These are phyloP conservation scores for Plebejus argus DNA, from an alignment of 2,888 invertebrate genomes.

Conservation along the genomic window DNA sequence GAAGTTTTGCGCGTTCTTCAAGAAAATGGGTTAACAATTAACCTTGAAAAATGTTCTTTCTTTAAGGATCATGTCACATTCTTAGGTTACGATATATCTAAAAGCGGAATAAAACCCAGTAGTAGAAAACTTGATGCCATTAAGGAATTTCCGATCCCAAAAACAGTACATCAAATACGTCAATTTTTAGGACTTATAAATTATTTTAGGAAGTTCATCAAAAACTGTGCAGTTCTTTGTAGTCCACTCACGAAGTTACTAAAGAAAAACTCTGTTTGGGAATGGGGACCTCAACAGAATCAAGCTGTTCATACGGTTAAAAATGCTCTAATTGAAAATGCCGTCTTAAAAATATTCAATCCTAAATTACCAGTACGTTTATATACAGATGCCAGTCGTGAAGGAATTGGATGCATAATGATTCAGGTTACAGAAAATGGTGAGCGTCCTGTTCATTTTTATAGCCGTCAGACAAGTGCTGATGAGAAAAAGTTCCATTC, in stretches of 20 bases:
- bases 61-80: not conserved
- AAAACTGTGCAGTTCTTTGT: conserved; percentile 33
- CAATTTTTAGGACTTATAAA: conserved; percentile 37
- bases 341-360: conserved; percentile 15
- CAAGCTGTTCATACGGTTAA: not conserved
- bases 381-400: conserved; percentile 17
- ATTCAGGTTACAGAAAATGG: conserved; percentile 16
- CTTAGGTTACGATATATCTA: conserved; percentile 8
- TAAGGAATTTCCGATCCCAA: conserved; percentile 35
- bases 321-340: not conserved
- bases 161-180: conserved; percentile 35
- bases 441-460: conserved; percentile 24
- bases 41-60: not conserved
- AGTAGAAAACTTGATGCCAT: not conserved
- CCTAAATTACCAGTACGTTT: not conserved
- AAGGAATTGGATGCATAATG: conserved; percentile 23
- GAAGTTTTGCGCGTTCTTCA: not conserved
- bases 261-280: not conserved
- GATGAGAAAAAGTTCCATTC: conserved; percentile 34
- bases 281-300: not conserved
- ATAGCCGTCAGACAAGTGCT: conserved; percentile 27
- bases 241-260: conserved; percentile 33
- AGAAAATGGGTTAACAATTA: not conserved
- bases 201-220: conserved; percentile 36
- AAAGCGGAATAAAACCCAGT: not conserved